Percentiles rank a stretch among this genome's conserved stretches.
phyloP scores from a whole-genome alignment of 2,888 invertebrate genomes.

The Celastrina argiolus region DNA sequence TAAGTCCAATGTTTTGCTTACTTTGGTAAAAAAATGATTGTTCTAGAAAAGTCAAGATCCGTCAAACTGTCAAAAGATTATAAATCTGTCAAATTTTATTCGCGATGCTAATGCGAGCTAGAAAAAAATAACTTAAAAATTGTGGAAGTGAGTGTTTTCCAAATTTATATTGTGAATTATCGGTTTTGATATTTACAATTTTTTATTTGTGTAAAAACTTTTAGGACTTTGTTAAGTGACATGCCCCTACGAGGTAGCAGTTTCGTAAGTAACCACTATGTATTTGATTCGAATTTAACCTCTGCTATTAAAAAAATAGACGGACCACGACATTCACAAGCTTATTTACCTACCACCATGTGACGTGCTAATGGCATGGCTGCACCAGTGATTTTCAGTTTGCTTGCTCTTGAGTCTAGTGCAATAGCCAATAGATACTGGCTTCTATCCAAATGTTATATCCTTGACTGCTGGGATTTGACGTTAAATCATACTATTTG shows the following conservation, averaged over 20 bases:
- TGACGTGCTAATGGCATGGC: slow-evolving; percentile 42
- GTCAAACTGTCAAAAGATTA: slow-evolving; percentile 25
- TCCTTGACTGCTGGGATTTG: slow-evolving; percentile 60
- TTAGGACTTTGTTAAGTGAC: slow-evolving; percentile 45
- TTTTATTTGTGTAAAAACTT: slow-evolving; percentile 26
- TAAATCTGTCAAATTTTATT: slow-evolving; percentile 40
- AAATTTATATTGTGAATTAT: slow-evolving; percentile 29
- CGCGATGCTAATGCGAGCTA: slow-evolving; percentile 35
- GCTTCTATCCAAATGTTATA: slow-evolving; percentile 63
- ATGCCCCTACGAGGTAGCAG: slow-evolving; percentile 68
- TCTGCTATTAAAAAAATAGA: background rate
- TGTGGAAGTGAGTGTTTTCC: slow-evolving; percentile 37
- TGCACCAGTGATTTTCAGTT: slow-evolving; percentile 61
- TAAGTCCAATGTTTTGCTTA: background rate
- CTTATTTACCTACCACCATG: slow-evolving; percentile 9
- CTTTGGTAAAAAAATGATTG: slow-evolving; percentile 43
- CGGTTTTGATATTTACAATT: slow-evolving; percentile 6
- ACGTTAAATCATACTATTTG: slow-evolving; percentile 44
- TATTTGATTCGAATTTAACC: slow-evolving; percentile 17
- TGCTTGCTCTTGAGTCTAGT: slow-evolving; percentile 58
- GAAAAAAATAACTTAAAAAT: slow-evolving; percentile 37
- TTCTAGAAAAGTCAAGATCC: slow-evolving; percentile 51
- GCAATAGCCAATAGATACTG: slow-evolving; percentile 65
- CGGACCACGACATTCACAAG: background rate
- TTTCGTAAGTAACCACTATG: slow-evolving; percentile 59